Evolutionary conservation across 1,140 invertebrate genomes (phyloP).

Genomic region (Drosophila obscura): DNA sequence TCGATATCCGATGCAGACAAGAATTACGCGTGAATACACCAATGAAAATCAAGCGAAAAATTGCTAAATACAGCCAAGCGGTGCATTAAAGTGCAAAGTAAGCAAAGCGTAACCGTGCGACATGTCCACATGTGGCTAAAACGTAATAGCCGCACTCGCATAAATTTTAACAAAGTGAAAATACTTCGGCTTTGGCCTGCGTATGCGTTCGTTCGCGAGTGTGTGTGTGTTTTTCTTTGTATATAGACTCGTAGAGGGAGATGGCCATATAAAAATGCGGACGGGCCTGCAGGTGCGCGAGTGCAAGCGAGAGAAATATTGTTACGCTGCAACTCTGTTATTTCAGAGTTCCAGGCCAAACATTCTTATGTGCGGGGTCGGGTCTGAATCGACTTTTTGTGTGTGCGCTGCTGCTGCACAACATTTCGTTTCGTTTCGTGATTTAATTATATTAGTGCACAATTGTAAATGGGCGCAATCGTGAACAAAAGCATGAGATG

Average conservation of each 20-base stretch:
- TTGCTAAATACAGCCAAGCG: slow-evolving; percentile 44
- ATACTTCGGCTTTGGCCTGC: slow-evolving; percentile 66
- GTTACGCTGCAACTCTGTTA: slow-evolving; percentile 59
- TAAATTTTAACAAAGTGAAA: slow-evolving; percentile 67
- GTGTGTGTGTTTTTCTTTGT: slow-evolving; percentile 73
- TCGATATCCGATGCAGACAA: too few relatives aligned
- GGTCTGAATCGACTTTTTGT: slow-evolving; percentile 75
- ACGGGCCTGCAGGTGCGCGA: slow-evolving; percentile 39
- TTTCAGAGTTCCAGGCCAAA: slow-evolving; percentile 77
- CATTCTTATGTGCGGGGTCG: slow-evolving; percentile 60
- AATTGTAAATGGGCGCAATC: slow-evolving; percentile 53
- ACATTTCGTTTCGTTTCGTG: slow-evolving; percentile 3
- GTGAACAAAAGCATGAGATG: slow-evolving; percentile 18
- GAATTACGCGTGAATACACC: slow-evolving; percentile 54
- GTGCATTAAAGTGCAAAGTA: slow-evolving; percentile 64
- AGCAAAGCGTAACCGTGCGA: slow-evolving; percentile 24
- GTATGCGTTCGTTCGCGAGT: slow-evolving; percentile 49
- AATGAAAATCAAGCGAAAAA: slow-evolving; percentile 64
- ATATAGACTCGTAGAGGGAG: slow-evolving; percentile 70
- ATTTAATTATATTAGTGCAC: slow-evolving; percentile 64
- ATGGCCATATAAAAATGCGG: slow-evolving; percentile 33
- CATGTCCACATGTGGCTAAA: slow-evolving; percentile 15
- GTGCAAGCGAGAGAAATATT: slow-evolving; percentile 61
- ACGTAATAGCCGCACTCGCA: slow-evolving; percentile 9
- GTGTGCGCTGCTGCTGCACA: slow-evolving; percentile 38